Evolutionary conservation across 2,113 vertebrate genomes (phyloP).

Genomic region (Falco punctatus): DNA sequence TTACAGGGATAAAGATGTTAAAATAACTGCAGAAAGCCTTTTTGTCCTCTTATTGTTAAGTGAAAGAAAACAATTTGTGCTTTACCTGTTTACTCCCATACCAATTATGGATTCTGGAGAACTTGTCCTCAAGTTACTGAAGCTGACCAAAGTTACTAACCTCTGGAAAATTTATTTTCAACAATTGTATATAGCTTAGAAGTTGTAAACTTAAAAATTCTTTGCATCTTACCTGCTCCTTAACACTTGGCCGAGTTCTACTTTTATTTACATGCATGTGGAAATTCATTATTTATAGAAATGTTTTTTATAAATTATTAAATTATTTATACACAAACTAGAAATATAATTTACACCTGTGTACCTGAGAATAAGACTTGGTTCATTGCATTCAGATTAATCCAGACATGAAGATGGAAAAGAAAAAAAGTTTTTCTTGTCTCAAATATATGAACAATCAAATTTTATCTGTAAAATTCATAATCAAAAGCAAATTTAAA

Average conservation of each 20-base stretch:
- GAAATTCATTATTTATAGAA: slow-evolving; percentile 12
- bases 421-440: neutral
- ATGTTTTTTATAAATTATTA: neutral
- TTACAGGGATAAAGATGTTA: neutral
- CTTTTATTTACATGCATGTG: neutral
- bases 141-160: neutral
- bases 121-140: neutral
- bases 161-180: neutral
- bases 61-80: neutral
- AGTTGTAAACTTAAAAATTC: neutral
- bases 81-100: neutral
- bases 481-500: neutral
- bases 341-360: neutral
- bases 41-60: neutral
- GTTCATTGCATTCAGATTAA: neutral
- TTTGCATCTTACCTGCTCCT: neutral
- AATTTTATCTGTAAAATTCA: neutral
- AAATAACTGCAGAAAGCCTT: neutral
- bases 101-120: neutral
- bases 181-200: neutral
- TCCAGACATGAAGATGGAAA: neutral
- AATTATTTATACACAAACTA: neutral
- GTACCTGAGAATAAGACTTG: neutral
- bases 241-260: neutral
- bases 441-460: neutral